phyloP scores from a whole-genome alignment of 2,113 vertebrate species.

The Peromyscus leucopus region DNA sequence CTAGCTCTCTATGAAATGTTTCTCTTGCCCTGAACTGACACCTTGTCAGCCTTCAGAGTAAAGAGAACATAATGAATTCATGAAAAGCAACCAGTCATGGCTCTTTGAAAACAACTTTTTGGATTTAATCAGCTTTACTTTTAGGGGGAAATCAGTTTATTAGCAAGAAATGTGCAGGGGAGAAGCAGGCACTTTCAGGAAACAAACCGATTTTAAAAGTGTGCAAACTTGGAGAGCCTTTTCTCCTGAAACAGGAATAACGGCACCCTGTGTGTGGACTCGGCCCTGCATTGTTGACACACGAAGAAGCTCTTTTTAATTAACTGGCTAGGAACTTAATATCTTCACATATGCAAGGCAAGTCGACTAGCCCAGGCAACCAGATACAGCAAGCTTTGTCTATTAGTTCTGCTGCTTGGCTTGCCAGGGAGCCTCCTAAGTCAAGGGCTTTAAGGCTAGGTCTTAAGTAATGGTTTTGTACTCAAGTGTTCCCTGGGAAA shows the following conservation, averaged over 20 bases:
- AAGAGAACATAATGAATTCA: too few species aligned
- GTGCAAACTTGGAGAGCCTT: constrained; percentile 75
- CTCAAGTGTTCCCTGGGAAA: constrained; percentile 80
- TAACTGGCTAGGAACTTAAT: constrained; percentile 90
- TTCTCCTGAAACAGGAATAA: constrained; percentile 84
- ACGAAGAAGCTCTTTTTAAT: constrained; percentile 89
- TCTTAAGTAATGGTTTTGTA: constrained; percentile 82
- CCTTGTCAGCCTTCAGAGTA: background rate
- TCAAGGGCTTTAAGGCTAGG: constrained; percentile 81
- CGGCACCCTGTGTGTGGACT: constrained; percentile 83
- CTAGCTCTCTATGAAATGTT: constrained; percentile 2
- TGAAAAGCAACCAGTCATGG: background rate
- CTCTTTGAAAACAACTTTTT: background rate
- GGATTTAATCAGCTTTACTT: background rate
- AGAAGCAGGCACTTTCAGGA: constrained; percentile 70
- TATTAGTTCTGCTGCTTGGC: constrained; percentile 86
- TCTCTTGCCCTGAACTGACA: background rate
- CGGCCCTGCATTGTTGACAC: constrained; percentile 84
- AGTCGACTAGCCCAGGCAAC: constrained; percentile 86
- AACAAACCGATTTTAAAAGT: constrained; percentile 61
- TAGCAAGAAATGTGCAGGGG: constrained; percentile 66
- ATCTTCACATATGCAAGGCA: constrained; percentile 88
- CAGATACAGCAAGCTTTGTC: constrained; percentile 85
- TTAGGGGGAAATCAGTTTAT: constrained; percentile 28
- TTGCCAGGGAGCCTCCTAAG: constrained; percentile 84